Base-by-base conservation (phyloP, 2,888 invertebrate genomes). In the Lochmaea crataegi region DNA sequence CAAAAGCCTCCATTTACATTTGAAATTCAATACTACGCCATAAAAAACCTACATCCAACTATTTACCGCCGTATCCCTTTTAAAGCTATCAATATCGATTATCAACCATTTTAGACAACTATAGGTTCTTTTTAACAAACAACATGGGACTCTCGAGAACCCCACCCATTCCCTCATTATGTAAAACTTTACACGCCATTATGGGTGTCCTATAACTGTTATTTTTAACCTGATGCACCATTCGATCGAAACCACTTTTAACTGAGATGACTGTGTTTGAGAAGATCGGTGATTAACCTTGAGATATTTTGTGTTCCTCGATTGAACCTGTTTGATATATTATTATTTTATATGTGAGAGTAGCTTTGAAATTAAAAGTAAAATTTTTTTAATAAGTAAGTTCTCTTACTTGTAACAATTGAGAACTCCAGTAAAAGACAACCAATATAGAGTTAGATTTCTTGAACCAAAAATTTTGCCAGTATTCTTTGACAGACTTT, bases 141-240 rank as follows among this genome's bases (percentile, higher is more conserved):
- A 73, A 75, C 73, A 72, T 73, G 77, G 75, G 77, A 72, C 73
- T 66, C 74, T 73, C 68, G 65, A 65, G 66, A 73, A 75, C 76
- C 77, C 79, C 78, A 77, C 79, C 77, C 79, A 76, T 69, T 73
- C 72, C 73, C 72, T 77, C 78, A 79, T 78, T 79, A 79, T 75
- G 75, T 76, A 74, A 76, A 79, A 78, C 74, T 77, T 78, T 79
- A 79, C 77, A 77, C 77, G 77, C 79, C 79, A 78, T 78, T 78
- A 79, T 77, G 67, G 72, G 73, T 65, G 74, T 68, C 69, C 75
- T 74, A 67, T 69, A 75, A 77, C 77, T 76, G 73, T 70, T 75
- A 66, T 67, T 75, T 76, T 66, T 68, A 68, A 77, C 77, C 77
- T 77, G 77, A 74, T 69, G 67, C 65, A 61, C 63, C 70, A 71